These are phyloP conservation scores for Drosophila tani DNA, from an alignment of 1,140 invertebrate species.

Conservation along the genomic window DNA sequence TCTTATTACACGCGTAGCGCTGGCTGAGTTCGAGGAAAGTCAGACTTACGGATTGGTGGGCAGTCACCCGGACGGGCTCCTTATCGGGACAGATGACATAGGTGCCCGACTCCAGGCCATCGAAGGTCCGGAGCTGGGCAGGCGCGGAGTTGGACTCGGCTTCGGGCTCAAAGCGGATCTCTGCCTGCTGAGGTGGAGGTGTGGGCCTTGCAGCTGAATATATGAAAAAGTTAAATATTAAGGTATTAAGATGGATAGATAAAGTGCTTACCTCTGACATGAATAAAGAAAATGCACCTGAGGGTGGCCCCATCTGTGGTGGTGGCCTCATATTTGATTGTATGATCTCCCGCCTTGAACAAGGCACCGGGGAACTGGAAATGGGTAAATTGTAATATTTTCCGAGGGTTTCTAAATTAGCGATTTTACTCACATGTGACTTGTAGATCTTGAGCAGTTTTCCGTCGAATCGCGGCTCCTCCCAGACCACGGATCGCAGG, in stretches of 20 bases:
- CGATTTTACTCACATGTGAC: slow-evolving; percentile 86
- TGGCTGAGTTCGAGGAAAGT: slow-evolving; percentile 24
- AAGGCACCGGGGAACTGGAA: slow-evolving; percentile 87
- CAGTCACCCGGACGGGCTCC: slow-evolving; percentile 70
- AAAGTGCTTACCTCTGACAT: slow-evolving; percentile 86
- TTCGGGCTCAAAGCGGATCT: slow-evolving; percentile 26
- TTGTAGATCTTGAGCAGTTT: slow-evolving; percentile 87
- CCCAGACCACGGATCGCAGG: slow-evolving; percentile 88
- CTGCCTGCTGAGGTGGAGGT: neutral
- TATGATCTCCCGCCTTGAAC: slow-evolving; percentile 87
- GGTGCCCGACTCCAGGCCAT: slow-evolving; percentile 52
- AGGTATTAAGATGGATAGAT: too few relatives aligned
- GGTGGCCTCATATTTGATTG: slow-evolving; percentile 88
- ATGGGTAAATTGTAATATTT: neutral
- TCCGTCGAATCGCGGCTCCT: slow-evolving; percentile 89
- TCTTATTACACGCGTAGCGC: slow-evolving; percentile 24
- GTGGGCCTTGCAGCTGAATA: slow-evolving; percentile 34
- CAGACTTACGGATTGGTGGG: slow-evolving; percentile 74
- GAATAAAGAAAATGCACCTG: slow-evolving; percentile 88
- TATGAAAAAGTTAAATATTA: neutral
- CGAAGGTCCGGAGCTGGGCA: slow-evolving; percentile 41
- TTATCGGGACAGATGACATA: slow-evolving; percentile 74
- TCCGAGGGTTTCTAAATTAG: neutral
- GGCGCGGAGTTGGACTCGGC: slow-evolving; percentile 16
- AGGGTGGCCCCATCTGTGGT: slow-evolving; percentile 88